Evolutionary conservation across 1,140 invertebrate species (phyloP), one percentile per base, ranked within the genome.

Genomic region (Callitettix versicolor): DNA sequence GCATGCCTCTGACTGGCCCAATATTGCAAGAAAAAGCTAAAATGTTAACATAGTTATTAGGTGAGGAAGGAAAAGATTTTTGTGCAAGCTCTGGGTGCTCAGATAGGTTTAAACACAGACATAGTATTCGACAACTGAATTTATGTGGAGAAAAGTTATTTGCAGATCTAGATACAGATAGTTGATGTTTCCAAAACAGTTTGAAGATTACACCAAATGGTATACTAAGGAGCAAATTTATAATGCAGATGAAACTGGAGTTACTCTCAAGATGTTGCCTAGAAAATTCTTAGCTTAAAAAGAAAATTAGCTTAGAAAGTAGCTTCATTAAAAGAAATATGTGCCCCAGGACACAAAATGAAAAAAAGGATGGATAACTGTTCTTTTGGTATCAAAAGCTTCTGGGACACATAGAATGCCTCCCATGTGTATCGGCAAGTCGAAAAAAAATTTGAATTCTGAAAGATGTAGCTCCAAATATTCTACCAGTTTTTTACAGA

Each of bases 381-480:
- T 64, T 22, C 43, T 53, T 38, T 38, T 34, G 36, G 60, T 53
- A 34, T 57, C 53, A 40, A 64, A 62, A 49, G 61, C 62, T 11
- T 53, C 61, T 42, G 61, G 63, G 12, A 60, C 46, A 26, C 63
- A 52, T 58, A 64, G 58, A 17, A 22, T 64, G 14, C 55, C 24
- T 18, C 49, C 59, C n/a, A 33, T 62, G 30, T 42, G 57, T 0
- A 61, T 66, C 11, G 61, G 60, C 3, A 30, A 30, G 26, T 3
- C 26, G 26, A 30, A 30, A 30, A n/a, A n/a, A 30, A 30, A 3
- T 9, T 30, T 9, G 26, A 30, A 9, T 9, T 4, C 9, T 30
- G 26, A 30, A 30, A 9, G 26, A 30, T 30, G 26, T 30, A 4
- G 26, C 26, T 9, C 26, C 3, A 30, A 30, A 30, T 30, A 9